These are phyloP conservation scores for Podarcis raffonei DNA, from an alignment of 2,113 vertebrate genomes.

Conservation along the genomic window DNA sequence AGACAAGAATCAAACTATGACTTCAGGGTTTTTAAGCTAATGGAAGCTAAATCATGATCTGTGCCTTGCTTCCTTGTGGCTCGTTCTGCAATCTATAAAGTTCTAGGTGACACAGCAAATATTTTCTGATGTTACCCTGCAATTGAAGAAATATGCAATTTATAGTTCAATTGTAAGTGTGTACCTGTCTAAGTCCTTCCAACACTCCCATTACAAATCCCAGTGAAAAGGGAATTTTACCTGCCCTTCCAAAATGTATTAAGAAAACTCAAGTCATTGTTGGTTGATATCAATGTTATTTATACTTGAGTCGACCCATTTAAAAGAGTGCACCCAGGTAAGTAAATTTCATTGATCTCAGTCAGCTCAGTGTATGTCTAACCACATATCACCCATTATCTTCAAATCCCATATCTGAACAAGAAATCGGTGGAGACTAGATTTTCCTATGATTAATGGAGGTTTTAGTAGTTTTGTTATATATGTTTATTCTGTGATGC, in stretches of 20 bases:
- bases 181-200: neutral
- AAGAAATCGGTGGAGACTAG: neutral
- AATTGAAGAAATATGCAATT: neutral
- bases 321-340: too few species aligned
- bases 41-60: neutral
- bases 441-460: neutral
- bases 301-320: too few species aligned
- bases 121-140: neutral
- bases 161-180: too few species aligned
- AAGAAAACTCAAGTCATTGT: neutral
- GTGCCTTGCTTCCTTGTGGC: neutral
- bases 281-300: neutral
- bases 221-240: neutral
- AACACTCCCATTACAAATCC: neutral
- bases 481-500: neutral
- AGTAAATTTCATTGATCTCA: too few species aligned
- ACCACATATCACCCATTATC: neutral
- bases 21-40: neutral
- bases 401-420: neutral
- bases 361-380: too few species aligned
- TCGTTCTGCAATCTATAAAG: neutral
- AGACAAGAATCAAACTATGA: neutral
- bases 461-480: neutral
- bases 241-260: neutral
- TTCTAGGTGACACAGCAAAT: neutral